Percentiles rank a stretch among this genome's conserved stretches.
Evolutionary conservation across 2,113 vertebrate species (phyloP).

Genomic region (Anoura caudifer): DNA sequence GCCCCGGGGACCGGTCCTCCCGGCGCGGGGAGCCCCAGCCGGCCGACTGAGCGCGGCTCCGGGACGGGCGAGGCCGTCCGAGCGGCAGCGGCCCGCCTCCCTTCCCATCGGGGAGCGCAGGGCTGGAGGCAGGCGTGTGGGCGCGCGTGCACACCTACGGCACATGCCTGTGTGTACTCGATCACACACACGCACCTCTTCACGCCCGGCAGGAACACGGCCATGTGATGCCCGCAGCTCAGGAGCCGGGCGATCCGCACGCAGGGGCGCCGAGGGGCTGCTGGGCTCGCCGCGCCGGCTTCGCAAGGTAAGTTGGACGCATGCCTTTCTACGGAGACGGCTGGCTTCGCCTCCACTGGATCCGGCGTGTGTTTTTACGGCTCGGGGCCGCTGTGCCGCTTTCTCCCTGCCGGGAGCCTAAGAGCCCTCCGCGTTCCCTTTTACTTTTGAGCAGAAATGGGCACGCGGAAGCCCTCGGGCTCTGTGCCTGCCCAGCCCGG

Average conservation of each 20-base stretch:
- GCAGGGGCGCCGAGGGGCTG: conserved; percentile 65
- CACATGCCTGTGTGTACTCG: conserved; percentile 14
- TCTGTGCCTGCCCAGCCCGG: conserved; percentile 37
- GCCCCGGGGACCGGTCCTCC: conserved; percentile 72
- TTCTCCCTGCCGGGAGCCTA: conserved; percentile 37
- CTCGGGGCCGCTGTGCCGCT: conserved; percentile 13
- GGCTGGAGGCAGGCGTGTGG: background rate
- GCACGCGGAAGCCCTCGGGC: conserved; percentile 59
- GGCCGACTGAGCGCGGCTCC: conserved; percentile 54
- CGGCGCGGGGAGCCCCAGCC: conserved; percentile 80
- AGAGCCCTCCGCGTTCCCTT: conserved; percentile 43
- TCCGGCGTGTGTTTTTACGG: background rate
- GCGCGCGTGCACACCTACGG: conserved; percentile 11
- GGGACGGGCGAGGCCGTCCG: background rate
- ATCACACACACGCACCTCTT: conserved; percentile 36
- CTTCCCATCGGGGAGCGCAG: background rate
- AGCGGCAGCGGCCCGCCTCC: conserved; percentile 67
- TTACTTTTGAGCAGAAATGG: conserved; percentile 64
- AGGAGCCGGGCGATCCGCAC: conserved; percentile 73
- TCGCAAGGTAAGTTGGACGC: conserved; percentile 81
- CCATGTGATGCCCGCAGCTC: conserved; percentile 74
- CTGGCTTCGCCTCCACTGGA: background rate
- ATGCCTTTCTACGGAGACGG: conserved; percentile 11
- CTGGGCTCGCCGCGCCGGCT: conserved; percentile 62
- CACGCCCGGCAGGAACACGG: conserved; percentile 67